A percentile compares a stretch with the other conserved stretches of the same genome.
Conservation (phyloP, 2,113 vertebrate species). For the Seriola rivoliana region DNA sequence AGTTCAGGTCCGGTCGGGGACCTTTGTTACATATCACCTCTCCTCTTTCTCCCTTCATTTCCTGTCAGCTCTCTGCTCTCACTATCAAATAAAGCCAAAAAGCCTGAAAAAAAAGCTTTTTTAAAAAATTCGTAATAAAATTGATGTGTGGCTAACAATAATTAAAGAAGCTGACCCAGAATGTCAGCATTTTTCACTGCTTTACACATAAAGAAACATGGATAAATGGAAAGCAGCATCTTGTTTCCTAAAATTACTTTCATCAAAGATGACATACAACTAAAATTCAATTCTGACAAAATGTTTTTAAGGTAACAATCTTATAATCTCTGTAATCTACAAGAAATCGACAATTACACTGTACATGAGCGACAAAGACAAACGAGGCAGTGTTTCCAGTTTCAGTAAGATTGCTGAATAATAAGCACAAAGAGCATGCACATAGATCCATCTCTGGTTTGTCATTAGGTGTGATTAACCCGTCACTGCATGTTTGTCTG, state of each 20-base stretch:
- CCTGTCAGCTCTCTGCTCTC: slow-evolving; percentile 3
- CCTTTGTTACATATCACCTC: not conserved
- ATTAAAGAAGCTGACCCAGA: slow-evolving; percentile 13
- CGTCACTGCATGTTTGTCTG: slow-evolving; percentile 3
- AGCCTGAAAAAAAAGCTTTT: not conserved
- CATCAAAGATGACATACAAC: not conserved
- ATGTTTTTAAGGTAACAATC: not conserved
- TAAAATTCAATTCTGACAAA: not conserved
- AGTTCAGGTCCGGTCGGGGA: not conserved
- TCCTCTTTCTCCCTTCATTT: slow-evolving; percentile 12
- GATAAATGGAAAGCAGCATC: not conserved
- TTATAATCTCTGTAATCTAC: not conserved
- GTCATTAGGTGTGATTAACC: not conserved
- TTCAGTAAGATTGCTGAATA: not conserved
- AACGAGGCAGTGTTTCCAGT: not conserved
- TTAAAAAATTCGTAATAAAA: not conserved
- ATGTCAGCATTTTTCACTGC: not conserved
- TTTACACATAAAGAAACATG: not conserved
- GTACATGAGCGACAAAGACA: not conserved
- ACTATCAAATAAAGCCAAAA: slow-evolving; percentile 8
- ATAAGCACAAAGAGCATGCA: slow-evolving; percentile 5
- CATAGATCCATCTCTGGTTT: not conserved
- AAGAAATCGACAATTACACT: not conserved
- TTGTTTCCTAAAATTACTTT: not conserved
- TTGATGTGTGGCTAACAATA: slow-evolving; percentile 5